phyloP scores from a whole-genome alignment of 1,140 invertebrate species.

The Trinorchestia longiramus region DNA sequence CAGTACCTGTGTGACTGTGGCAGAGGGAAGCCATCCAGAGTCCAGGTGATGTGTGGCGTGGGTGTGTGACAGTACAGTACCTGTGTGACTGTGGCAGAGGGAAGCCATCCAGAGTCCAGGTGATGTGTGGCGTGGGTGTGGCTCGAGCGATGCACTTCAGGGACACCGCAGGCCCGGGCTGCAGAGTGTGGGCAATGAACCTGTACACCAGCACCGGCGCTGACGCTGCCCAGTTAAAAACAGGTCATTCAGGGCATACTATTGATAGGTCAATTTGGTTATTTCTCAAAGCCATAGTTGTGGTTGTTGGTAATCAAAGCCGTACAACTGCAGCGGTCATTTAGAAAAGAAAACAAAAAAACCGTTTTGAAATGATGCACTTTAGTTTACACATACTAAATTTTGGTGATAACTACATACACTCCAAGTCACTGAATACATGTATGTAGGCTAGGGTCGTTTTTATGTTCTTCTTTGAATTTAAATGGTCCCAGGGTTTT shows the following conservation, averaged over 20 bases:
- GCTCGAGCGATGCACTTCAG: constrained; percentile 87
- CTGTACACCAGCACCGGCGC: constrained; percentile 84
- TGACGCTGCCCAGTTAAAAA: constrained; percentile 72
- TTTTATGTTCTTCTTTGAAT: too few relatives aligned
- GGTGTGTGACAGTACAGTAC: constrained; percentile 71
- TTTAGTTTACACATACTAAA: too few relatives aligned
- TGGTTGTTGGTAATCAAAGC: neutral
- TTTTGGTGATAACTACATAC: too few relatives aligned
- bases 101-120: constrained; percentile 83
- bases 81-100: constrained; percentile 67
- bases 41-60: constrained; percentile 87
- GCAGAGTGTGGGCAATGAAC: constrained; percentile 75
- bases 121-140: constrained; percentile 86
- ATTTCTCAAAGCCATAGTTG: neutral
- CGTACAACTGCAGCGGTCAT: too few relatives aligned
- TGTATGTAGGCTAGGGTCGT: too few relatives aligned
- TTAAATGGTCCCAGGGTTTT: too few relatives aligned
- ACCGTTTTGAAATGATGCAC: too few relatives aligned
- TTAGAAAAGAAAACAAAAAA: too few relatives aligned
- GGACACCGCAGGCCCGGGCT: constrained; percentile 83
- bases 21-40: constrained; percentile 77
- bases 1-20: constrained; percentile 64
- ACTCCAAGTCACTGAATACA: too few relatives aligned
- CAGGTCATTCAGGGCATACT: neutral
- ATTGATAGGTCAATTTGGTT: neutral